Percentiles rank a stretch among this genome's conserved stretches.
phyloP scores from a whole-genome alignment of 2,797 vertebrate genomes.

The Enteromius paludinosus region DNA sequence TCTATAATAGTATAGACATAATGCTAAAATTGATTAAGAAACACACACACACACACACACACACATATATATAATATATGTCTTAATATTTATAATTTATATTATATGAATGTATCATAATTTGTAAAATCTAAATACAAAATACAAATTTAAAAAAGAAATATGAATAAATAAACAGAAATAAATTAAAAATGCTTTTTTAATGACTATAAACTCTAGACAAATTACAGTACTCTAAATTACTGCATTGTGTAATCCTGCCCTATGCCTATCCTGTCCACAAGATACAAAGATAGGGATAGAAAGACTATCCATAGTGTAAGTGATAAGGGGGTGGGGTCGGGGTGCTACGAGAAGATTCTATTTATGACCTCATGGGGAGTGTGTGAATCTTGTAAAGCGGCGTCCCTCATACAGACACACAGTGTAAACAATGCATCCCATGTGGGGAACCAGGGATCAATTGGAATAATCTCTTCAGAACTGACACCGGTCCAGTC shows the following conservation, averaged over 20 bases:
- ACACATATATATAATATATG: too few species aligned
- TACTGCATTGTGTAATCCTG: background rate
- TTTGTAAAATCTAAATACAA: background rate
- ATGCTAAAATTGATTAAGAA: background rate
- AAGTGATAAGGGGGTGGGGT: constrained; percentile 16
- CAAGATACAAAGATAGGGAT: constrained; percentile 66
- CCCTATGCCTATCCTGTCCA: background rate
- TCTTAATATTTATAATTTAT: background rate
- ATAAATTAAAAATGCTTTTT: background rate
- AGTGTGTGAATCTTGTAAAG: constrained; percentile 52
- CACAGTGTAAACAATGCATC: constrained; percentile 54
- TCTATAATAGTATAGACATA: background rate
- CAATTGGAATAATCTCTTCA: constrained; percentile 65
- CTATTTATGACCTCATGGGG: constrained; percentile 58
- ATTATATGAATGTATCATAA: background rate
- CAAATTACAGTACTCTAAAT: background rate
- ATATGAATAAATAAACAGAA: too few species aligned
- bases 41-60: background rate
- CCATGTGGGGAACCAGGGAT: constrained; percentile 52
- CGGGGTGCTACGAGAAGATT: constrained; percentile 40
- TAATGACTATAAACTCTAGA: background rate
- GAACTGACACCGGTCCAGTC: constrained; percentile 58
- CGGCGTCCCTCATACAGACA: constrained; percentile 24
- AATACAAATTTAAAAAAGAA: background rate
- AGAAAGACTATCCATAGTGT: constrained; percentile 86